Percentiles rank a stretch among this genome's conserved stretches.
Conservation (phyloP, 2,797 vertebrate genomes). For the Takifugu rubripes region DNA sequence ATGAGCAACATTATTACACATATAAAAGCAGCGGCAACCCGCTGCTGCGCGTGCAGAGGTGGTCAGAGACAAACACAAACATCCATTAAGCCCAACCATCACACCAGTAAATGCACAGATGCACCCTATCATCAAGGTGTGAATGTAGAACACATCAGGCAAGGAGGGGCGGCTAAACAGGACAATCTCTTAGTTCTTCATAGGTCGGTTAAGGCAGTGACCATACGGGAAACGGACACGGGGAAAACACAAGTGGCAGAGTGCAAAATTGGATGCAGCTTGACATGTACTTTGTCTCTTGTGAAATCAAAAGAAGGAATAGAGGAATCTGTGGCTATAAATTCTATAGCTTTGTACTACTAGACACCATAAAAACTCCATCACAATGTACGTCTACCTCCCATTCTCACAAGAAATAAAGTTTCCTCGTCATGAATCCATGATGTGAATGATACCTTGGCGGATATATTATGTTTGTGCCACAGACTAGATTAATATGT, state of each 20-base stretch:
- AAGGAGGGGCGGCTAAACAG: slow-evolving; percentile 42
- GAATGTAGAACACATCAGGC: slow-evolving; percentile 52
- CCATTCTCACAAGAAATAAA: slow-evolving; percentile 19
- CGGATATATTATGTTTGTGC: neutral
- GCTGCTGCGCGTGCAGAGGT: slow-evolving; percentile 31
- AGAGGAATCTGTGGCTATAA: slow-evolving; percentile 6
- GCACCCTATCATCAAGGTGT: slow-evolving; percentile 24
- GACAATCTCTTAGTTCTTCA: slow-evolving; percentile 41
- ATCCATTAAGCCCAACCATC: slow-evolving; percentile 28
- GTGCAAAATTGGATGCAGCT: slow-evolving; percentile 8
- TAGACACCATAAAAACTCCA: neutral
- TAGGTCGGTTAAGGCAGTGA: slow-evolving; percentile 34
- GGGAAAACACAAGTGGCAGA: slow-evolving; percentile 23
- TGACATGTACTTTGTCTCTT: neutral
- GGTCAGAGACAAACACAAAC: slow-evolving; percentile 39
- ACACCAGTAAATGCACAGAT: neutral
- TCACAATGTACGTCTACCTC: slow-evolving; percentile 3
- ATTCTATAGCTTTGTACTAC: slow-evolving; percentile 4
- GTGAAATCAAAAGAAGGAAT: slow-evolving; percentile 9
- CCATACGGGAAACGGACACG: slow-evolving; percentile 17
- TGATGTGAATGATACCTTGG: too few relatives aligned
- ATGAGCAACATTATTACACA: slow-evolving; percentile 48
- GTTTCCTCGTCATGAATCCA: neutral
- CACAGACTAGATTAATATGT: neutral
- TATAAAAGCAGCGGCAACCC: slow-evolving; percentile 34